These are phyloP conservation scores for Drosophila ercepeae DNA, from an alignment of 1,140 invertebrate genomes.

Conservation along the genomic window DNA sequence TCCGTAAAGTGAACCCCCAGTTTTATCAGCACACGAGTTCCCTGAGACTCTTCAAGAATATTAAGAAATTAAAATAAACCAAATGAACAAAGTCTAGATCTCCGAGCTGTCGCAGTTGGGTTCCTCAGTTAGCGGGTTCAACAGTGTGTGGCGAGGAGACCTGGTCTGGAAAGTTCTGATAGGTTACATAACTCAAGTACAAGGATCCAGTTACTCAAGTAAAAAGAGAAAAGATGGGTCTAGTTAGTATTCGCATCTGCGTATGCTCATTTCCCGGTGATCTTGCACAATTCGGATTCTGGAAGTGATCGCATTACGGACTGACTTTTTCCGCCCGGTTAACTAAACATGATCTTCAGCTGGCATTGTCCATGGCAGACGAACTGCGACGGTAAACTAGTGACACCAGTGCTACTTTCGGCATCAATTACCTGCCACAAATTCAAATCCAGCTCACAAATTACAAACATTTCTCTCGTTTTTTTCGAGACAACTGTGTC, in stretches of 20 bases:
- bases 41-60: background rate
- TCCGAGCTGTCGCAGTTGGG: constrained; percentile 20
- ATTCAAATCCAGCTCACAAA: constrained; percentile 62
- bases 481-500: constrained; percentile 58
- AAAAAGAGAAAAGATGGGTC: constrained; percentile 5
- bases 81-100: constrained; percentile 25
- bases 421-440: constrained; percentile 74
- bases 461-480: constrained; percentile 65
- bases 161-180: constrained; percentile 26
- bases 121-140: constrained; percentile 24
- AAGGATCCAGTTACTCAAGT: constrained; percentile 36
- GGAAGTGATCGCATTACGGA: constrained; percentile 59
- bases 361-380: constrained; percentile 59
- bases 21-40: constrained; percentile 42
- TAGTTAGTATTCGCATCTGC: background rate
- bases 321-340: constrained; percentile 65
- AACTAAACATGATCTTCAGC: constrained; percentile 75
- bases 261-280: constrained; percentile 57
- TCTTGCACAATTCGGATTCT: constrained; percentile 53
- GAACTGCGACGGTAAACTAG: constrained; percentile 41
- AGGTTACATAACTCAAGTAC: background rate
- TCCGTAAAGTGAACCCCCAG: constrained; percentile 37
- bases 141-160: constrained; percentile 14
- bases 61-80: background rate
- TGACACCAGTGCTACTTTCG: constrained; percentile 50